Evolutionary conservation across 2,888 invertebrate genomes (phyloP), one percentile per base, ranked within the genome.

Genomic region (Automeris io): DNA sequence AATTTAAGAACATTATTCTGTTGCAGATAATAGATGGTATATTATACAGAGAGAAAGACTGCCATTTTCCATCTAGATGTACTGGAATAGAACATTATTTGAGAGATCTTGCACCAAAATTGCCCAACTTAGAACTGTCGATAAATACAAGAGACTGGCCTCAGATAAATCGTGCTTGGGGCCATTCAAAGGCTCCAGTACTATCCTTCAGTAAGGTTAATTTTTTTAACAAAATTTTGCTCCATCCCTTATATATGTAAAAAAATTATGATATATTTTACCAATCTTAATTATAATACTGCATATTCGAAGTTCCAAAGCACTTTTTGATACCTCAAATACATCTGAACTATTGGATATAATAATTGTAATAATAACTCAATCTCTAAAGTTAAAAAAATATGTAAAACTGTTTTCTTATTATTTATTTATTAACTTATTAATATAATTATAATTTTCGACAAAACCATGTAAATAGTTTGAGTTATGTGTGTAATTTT

Each of bases 101-200:
- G 12, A 75, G 90, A 38, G 88, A 90, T 55, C 57, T 95, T 3
- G 86, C 94, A 26, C 69, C 89, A 4, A 89, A 91, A 45, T 70
- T 97, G 36, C 92, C 95, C 0, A 89, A 98, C 66, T 90, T 93
- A 85, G 98, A 98, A 70, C 78, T 98, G 43, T 87, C 95, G 8
- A 74, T 98, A 12, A 99, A 99, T 68, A 94, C 95, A 0, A 89
- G 96, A 41, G 98, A 98, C 77, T 97, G 96, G 93, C 98, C 98
- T 2, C 97, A 97, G 85, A 85, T 95, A 11, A 90, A 90, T 49
- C 88, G 79, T 49, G 78, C 88, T 37, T 91, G 90, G 83, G 89
- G 89, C 1, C 80, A 80, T 22, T 68, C 79, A 5, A 79, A 88
- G 52, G 89, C 91, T 19, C 98, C 98, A 8, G 91, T 98, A n/a